These are phyloP conservation scores for Lasioglossum morio DNA, from an alignment of 2,888 invertebrate genomes.

Conservation along the genomic window DNA sequence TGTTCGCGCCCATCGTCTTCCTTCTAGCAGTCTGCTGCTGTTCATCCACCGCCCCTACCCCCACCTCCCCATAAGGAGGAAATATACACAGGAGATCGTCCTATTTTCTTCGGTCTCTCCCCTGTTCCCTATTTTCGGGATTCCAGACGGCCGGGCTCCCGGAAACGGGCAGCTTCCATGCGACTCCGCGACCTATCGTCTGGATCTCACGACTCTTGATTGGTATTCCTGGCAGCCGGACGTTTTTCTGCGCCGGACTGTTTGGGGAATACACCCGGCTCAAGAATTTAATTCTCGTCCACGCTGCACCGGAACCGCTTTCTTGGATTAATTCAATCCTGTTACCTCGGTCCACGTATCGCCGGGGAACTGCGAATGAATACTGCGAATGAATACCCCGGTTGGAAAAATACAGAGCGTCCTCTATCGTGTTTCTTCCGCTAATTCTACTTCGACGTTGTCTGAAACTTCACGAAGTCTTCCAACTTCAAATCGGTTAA, in stretches of 20 bases:
- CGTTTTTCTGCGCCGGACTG: background rate
- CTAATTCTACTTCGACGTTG: background rate
- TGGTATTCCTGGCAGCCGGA: background rate
- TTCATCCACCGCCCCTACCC: background rate
- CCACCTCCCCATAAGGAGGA: slow-evolving; percentile 12
- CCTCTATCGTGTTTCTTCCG: background rate
- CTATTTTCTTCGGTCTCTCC: slow-evolving; percentile 28
- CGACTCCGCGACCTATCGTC: slow-evolving; percentile 19
- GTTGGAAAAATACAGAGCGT: background rate
- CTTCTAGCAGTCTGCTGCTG: background rate
- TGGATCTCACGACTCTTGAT: slow-evolving; percentile 5
- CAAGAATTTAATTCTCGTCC: slow-evolving; percentile 12
- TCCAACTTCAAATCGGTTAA: background rate
- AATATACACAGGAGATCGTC: slow-evolving; percentile 25
- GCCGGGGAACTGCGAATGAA: background rate
- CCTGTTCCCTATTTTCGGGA: slow-evolving; percentile 26
- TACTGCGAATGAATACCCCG: background rate
- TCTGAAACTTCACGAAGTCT: background rate
- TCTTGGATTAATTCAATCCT: background rate
- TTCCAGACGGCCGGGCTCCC: slow-evolving; percentile 18
- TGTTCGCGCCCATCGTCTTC: slow-evolving; percentile 66
- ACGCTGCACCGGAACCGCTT: background rate
- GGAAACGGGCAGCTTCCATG: background rate
- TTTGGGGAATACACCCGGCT: background rate
- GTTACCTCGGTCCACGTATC: background rate